These are phyloP conservation scores for Noctuana brunneofusca DNA, from an alignment of 2,888 invertebrate species.

Conservation along the genomic window DNA sequence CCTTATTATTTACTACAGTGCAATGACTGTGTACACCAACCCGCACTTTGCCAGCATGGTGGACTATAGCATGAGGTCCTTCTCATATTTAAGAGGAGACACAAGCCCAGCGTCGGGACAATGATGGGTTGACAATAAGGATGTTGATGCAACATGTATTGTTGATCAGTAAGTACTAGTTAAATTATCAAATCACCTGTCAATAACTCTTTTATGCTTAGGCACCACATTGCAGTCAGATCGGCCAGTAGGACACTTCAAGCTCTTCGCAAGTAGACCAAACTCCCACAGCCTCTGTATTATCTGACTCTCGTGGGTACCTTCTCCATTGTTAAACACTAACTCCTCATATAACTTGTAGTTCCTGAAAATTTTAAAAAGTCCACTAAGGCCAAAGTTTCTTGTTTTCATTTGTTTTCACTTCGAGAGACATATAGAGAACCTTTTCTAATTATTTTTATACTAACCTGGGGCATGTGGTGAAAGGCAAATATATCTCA, in stretches of 20 bases:
- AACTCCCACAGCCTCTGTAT: slow-evolving; percentile 60
- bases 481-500: slow-evolving; percentile 60
- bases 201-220: slow-evolving; percentile 67
- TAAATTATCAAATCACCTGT: slow-evolving; percentile 52
- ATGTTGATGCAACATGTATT: too few relatives aligned
- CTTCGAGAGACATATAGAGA: too few relatives aligned
- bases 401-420: too few relatives aligned
- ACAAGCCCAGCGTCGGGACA: too few relatives aligned
- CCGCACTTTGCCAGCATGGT: too few relatives aligned
- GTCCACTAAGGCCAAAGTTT: too few relatives aligned
- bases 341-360: slow-evolving; percentile 60
- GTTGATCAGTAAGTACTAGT: background rate
- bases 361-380: slow-evolving; percentile 52
- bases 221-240: slow-evolving; percentile 60
- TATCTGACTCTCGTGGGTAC: slow-evolving; percentile 58
- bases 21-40: too few relatives aligned
- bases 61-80: too few relatives aligned
- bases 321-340: slow-evolving; percentile 48
- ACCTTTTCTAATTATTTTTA: too few relatives aligned
- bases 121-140: too few relatives aligned
- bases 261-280: slow-evolving; percentile 56
- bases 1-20: too few relatives aligned
- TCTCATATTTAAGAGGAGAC: too few relatives aligned
- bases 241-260: slow-evolving; percentile 55
- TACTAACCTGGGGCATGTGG: slow-evolving; percentile 57